Evolutionary conservation across 2,888 invertebrate genomes (phyloP).

Genomic region (Dasypogon diadema): DNA sequence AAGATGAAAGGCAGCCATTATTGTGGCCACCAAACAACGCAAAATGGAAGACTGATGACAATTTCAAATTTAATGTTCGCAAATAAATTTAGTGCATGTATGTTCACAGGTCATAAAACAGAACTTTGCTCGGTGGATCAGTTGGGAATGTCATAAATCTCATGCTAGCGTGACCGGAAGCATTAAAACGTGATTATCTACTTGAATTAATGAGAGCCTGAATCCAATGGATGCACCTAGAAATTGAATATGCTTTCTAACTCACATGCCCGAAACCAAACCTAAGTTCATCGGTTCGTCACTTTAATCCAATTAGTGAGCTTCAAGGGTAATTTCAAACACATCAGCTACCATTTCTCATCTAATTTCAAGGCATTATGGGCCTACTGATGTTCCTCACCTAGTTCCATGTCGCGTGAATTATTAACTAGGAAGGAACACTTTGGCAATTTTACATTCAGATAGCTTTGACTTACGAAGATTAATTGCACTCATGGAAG

Average conservation of each 20-base stretch:
- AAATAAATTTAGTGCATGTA: neutral
- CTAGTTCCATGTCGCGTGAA: neutral
- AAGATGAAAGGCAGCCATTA: neutral
- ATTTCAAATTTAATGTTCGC: neutral
- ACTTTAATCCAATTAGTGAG: neutral
- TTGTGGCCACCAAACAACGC: neutral
- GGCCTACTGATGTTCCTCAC: neutral
- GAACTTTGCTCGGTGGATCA: neutral
- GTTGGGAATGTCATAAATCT: neutral
- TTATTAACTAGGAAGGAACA: slow-evolving; percentile 1
- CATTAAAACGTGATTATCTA: neutral
- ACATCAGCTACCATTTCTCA: neutral
- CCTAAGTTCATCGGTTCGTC: neutral
- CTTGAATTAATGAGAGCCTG: too few species aligned
- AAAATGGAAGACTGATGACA: neutral
- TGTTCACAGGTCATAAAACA: neutral
- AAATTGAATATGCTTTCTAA: too few species aligned
- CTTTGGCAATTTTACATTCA: slow-evolving; percentile 14
- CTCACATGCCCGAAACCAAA: too few species aligned
- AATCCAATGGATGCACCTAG: neutral
- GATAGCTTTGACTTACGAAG: slow-evolving; percentile 25
- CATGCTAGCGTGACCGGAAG: neutral
- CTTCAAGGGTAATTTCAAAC: neutral
- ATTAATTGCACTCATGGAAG: slow-evolving; percentile 29
- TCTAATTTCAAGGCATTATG: neutral